These are phyloP conservation scores for Furcula furcula DNA, from an alignment of 2,888 invertebrate genomes.

Conservation along the genomic window DNA sequence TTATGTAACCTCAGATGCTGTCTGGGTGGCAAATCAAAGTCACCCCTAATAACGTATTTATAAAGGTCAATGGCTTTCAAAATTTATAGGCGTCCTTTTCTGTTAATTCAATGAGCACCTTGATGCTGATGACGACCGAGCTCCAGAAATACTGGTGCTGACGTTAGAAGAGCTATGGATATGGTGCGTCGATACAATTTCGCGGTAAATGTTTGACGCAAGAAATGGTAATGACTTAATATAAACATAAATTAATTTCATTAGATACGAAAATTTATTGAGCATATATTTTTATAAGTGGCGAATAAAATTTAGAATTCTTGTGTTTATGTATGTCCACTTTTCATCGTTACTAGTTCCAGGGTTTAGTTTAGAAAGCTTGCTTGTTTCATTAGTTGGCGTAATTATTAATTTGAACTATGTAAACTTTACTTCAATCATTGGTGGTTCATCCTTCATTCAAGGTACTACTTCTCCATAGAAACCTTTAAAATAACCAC, in stretches of 20 bases:
- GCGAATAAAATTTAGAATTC: neutral
- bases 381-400: too few relatives aligned
- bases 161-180: too few relatives aligned
- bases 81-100: constrained; percentile 37
- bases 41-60: constrained; percentile 35
- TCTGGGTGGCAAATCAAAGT: constrained; percentile 48
- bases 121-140: constrained; percentile 50
- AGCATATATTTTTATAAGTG: neutral
- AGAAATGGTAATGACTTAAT: constrained; percentile 59
- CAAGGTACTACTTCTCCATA: too few relatives aligned
- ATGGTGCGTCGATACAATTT: constrained; percentile 48
- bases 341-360: neutral
- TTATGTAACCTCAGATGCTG: constrained; percentile 30
- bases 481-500: too few relatives aligned
- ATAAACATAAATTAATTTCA: constrained; percentile 34
- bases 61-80: constrained; percentile 39
- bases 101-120: constrained; percentile 53
- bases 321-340: neutral
- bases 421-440: too few relatives aligned
- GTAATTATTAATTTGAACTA: too few relatives aligned
- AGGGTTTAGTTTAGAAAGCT: too few relatives aligned
- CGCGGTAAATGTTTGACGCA: constrained; percentile 60
- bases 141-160: constrained; percentile 63
- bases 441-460: too few relatives aligned
- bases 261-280: constrained; percentile 19